phyloP scores from a whole-genome alignment of 30 jellyfish, hydroid and myxozoan genomes.

The Aurelia sp. region DNA sequence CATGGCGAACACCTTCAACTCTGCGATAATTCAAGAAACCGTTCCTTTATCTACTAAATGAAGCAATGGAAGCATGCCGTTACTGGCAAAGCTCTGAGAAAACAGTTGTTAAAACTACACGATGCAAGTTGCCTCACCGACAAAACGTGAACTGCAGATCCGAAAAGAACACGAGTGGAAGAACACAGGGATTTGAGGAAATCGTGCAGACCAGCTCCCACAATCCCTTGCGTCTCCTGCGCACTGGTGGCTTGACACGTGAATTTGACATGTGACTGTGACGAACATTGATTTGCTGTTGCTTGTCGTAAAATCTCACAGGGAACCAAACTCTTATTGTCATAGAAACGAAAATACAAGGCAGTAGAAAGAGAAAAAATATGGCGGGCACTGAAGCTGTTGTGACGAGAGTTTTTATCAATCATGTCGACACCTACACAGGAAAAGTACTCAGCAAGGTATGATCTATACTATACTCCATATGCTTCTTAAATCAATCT shows the following conservation, averaged over 20 bases:
- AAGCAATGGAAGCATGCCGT: too few relatives aligned
- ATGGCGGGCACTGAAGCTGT: constrained; percentile 76
- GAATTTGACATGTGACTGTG: too few relatives aligned
- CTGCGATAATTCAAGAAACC: too few relatives aligned
- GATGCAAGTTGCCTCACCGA: constrained; percentile 23
- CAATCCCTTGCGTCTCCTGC: constrained; percentile 41
- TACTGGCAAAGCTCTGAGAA: too few relatives aligned
- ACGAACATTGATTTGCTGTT: too few relatives aligned
- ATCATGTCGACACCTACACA: constrained; percentile 77
- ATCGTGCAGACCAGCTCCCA: constrained; percentile 20
- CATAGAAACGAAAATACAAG: constrained; percentile 12
- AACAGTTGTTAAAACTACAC: background rate
- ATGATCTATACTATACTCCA: background rate
- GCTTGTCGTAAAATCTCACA: background rate
- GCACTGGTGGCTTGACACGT: background rate
- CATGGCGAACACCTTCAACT: too few relatives aligned
- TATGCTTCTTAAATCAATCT: too few relatives aligned
- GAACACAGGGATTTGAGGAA: constrained; percentile 69
- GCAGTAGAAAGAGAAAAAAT: background rate
- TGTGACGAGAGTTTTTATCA: constrained; percentile 66
- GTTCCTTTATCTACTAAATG: too few relatives aligned
- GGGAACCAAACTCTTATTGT: background rate
- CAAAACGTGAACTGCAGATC: constrained; percentile 36
- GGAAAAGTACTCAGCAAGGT: constrained; percentile 90
- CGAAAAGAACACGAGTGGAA: constrained; percentile 77